These are phyloP conservation scores for Drosophila kanapiae DNA, from an alignment of 1,140 invertebrate species.

Conservation along the genomic window DNA sequence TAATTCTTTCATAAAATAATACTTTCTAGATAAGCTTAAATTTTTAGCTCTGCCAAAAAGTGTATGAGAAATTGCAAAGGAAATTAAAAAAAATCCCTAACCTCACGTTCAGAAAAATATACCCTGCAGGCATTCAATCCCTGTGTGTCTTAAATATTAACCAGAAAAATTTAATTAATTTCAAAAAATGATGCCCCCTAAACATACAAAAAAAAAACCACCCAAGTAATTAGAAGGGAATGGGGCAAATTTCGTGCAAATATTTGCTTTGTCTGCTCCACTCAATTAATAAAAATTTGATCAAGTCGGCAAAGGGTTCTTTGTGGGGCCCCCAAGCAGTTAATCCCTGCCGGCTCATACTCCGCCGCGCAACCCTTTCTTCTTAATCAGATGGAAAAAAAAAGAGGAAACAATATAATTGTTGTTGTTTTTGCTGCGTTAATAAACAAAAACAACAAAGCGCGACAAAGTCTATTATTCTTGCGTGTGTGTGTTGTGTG, in stretches of 20 bases:
- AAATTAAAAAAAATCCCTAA: too few relatives aligned
- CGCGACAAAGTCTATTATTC: conserved; percentile 43
- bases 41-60: too few relatives aligned
- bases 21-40: too few relatives aligned
- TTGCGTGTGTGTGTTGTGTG: not conserved
- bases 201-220: not conserved
- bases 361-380: conserved; percentile 12
- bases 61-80: too few relatives aligned
- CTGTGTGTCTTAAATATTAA: not conserved
- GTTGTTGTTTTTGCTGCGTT: conserved; percentile 25
- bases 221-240: conserved; percentile 11
- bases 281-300: conserved; percentile 80
- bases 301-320: conserved; percentile 53
- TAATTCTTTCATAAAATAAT: too few relatives aligned
- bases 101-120: not conserved
- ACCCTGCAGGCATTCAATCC: not conserved
- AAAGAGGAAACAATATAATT: conserved; percentile 40
- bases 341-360: conserved; percentile 28
- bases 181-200: conserved; percentile 5
- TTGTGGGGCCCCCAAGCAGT: conserved; percentile 2
- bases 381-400: conserved; percentile 67
- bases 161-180: conserved; percentile 22
- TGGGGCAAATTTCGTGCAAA: conserved; percentile 21
- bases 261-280: conserved; percentile 59
- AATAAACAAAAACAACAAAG: conserved; percentile 25